These are phyloP conservation scores for Pteruthius melanotis DNA, from an alignment of 2,113 vertebrate species.

Conservation along the genomic window DNA sequence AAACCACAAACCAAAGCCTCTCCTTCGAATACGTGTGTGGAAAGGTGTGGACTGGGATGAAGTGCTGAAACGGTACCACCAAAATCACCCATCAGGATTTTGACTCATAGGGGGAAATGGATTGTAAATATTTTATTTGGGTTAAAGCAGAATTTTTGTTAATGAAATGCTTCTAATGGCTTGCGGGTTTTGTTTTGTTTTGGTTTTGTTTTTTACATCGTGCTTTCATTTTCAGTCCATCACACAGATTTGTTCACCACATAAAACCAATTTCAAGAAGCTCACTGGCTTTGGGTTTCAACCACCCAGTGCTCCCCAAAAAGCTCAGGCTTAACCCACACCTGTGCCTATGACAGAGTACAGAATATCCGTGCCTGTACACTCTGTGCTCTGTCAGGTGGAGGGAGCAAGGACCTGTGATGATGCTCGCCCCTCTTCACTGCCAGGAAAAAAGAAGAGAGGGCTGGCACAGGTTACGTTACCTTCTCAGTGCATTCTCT, in stretches of 20 bases:
- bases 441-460: background rate
- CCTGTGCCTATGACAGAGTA: accelerated
- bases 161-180: background rate
- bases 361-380: background rate
- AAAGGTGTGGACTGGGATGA: background rate
- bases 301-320: background rate
- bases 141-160: background rate
- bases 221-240: background rate
- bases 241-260: accelerated
- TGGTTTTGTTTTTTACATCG: background rate
- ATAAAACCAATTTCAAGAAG: background rate
- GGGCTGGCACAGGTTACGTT: background rate
- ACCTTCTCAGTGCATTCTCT: slow-evolving; percentile 30
- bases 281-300: background rate
- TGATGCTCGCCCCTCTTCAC: background rate
- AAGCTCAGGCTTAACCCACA: background rate
- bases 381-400: accelerated
- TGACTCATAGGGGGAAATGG: background rate
- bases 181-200: background rate
- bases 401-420: background rate
- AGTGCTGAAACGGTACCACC: accelerated
- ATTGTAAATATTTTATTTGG: background rate
- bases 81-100: background rate
- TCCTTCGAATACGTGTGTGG: accelerated
- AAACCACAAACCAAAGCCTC: background rate